Conservation (phyloP, 37 sponge, comb jelly and placozoan species). For the Oscarella lobularis region DNA sequence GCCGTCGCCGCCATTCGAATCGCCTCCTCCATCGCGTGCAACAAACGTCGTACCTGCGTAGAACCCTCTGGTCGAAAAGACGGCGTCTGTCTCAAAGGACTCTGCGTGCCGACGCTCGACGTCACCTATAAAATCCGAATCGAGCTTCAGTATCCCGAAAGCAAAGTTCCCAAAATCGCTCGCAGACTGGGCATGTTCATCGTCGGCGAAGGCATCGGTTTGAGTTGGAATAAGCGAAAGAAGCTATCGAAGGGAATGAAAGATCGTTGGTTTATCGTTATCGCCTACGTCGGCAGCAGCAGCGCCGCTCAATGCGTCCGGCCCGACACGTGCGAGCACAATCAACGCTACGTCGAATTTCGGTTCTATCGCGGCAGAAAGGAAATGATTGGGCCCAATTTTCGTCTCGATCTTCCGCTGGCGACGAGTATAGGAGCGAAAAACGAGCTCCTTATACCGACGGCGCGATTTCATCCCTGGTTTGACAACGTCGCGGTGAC, state of each 20-base stretch:
- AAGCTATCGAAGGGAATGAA: neutral
- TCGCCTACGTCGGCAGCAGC: neutral
- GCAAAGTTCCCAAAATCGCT: neutral
- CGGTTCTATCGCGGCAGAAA: neutral
- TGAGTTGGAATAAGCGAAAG: neutral
- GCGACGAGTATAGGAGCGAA: neutral
- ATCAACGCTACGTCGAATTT: neutral
- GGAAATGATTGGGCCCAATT: neutral
- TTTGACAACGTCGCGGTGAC: neutral
- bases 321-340: neutral
- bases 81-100: neutral
- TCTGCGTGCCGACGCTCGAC: neutral
- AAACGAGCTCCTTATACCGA: neutral
- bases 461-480: neutral
- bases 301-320: neutral
- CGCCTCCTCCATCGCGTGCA: too few species aligned
- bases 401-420: neutral
- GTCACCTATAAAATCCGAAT: neutral
- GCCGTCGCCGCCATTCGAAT: too few species aligned
- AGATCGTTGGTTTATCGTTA: neutral
- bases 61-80: neutral
- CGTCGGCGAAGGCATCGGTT: neutral
- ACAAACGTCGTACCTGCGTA: too few species aligned
- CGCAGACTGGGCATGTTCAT: neutral
- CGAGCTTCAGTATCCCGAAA: neutral